A percentile compares a stretch with the other conserved stretches of the same genome.
Conservation (phyloP, 1,140 invertebrate species). For the Lepidurus arcticus region DNA sequence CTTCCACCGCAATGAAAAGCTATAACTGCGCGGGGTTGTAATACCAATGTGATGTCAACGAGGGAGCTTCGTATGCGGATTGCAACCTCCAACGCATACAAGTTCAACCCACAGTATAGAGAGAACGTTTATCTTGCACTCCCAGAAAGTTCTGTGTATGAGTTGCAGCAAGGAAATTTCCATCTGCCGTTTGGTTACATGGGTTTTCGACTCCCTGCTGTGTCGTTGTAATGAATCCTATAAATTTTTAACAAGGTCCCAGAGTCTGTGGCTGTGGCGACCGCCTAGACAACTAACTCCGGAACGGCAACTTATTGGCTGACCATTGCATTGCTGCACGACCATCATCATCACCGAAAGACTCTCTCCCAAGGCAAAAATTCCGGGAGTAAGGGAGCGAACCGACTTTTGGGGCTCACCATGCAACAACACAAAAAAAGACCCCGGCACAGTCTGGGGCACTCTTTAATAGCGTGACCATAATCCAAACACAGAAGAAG, state of each 20-base stretch:
- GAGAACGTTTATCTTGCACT: no score
- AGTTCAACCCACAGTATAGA: neutral
- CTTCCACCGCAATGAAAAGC: slow-evolving; percentile 17
- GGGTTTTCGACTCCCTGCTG: neutral
- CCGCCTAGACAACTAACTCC: neutral
- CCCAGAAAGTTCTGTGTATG: neutral
- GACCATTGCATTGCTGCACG: neutral
- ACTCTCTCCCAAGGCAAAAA: neutral
- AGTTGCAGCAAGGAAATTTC: neutral
- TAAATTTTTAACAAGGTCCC: slow-evolving; percentile 19
- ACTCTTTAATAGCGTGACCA: no score
- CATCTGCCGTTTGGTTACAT: slow-evolving; percentile 8
- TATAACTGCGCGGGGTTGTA: neutral
- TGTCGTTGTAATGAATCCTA: slow-evolving; percentile 22
- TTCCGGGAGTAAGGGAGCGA: neutral
- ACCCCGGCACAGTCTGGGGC: no score
- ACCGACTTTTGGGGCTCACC: neutral
- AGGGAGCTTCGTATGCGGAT: neutral
- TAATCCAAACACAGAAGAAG: no score
- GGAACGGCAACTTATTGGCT: neutral
- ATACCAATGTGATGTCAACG: neutral
- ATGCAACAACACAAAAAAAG: neutral
- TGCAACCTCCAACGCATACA: neutral
- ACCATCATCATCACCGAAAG: neutral
- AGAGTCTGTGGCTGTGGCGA: slow-evolving; percentile 6